phyloP scores from a whole-genome alignment of 2,113 vertebrate genomes.

The Pachycephala philippinensis region DNA sequence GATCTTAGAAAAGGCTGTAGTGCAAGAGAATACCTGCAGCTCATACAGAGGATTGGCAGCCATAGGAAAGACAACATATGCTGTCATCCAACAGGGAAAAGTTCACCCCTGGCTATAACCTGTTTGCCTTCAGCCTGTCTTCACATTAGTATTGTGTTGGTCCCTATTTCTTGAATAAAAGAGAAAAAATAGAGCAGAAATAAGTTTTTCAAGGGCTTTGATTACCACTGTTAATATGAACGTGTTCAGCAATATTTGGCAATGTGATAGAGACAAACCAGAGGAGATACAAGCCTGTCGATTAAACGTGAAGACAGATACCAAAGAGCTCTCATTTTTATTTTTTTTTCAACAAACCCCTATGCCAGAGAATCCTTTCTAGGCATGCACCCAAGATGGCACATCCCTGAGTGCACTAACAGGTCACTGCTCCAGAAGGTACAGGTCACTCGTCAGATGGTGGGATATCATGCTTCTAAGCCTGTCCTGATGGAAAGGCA shows the following conservation, averaged over 20 bases:
- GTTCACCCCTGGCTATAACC: background rate
- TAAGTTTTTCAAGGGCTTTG: background rate
- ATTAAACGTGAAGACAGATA: background rate
- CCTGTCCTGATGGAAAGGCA: background rate
- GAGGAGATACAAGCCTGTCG: background rate
- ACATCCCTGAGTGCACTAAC: background rate
- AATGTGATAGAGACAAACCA: background rate
- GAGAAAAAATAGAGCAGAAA: background rate
- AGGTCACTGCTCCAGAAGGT: background rate
- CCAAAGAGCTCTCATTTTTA: background rate
- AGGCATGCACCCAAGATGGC: background rate
- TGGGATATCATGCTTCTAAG: background rate
- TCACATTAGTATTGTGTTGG: background rate
- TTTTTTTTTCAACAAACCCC: background rate
- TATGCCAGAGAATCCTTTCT: background rate
- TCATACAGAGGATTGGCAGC: background rate
- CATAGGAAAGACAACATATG: background rate
- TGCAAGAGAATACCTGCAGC: background rate
- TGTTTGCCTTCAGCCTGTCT: background rate
- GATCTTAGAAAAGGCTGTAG: background rate
- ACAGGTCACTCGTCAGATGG: accelerated
- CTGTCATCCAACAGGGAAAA: background rate
- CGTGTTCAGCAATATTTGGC: accelerated
- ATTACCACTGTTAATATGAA: background rate
- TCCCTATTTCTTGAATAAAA: background rate